These are phyloP conservation scores for Oeneis ivallda DNA, from an alignment of 2,888 invertebrate genomes.

Conservation along the genomic window DNA sequence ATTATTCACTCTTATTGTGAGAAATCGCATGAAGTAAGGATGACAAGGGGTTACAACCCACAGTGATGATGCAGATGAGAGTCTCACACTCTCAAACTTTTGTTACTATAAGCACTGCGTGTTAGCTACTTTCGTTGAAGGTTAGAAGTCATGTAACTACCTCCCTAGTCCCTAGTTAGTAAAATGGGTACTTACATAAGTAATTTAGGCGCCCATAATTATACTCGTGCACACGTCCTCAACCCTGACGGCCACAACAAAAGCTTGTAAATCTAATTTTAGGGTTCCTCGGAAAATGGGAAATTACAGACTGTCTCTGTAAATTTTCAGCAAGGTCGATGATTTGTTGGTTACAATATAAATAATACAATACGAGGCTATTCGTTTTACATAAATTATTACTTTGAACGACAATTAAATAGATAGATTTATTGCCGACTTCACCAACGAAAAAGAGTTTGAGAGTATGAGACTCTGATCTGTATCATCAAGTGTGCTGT, in stretches of 20 bases:
- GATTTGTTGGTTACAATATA: background rate
- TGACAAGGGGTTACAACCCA: too few relatives aligned
- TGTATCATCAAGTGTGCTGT: too few relatives aligned
- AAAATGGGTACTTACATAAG: background rate
- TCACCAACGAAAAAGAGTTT: too few relatives aligned
- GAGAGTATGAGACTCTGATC: too few relatives aligned
- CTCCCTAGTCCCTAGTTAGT: constrained; percentile 3
- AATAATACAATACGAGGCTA: background rate
- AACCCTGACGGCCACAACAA: background rate
- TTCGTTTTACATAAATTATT: too few relatives aligned
- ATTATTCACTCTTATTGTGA: too few relatives aligned
- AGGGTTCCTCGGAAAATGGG: background rate
- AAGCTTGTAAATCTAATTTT: constrained; percentile 6
- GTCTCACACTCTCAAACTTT: too few relatives aligned
- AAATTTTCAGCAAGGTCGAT: background rate
- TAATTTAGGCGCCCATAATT: background rate
- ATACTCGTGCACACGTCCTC: background rate
- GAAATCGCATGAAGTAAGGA: too few relatives aligned
- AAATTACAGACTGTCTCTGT: background rate
- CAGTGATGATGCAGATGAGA: too few relatives aligned
- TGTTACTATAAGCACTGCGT: background rate
- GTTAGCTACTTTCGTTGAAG: background rate
- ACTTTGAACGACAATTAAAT: too few relatives aligned
- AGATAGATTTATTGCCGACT: too few relatives aligned
- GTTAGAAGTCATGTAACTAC: background rate